Evolutionary conservation across 2,888 invertebrate genomes (phyloP), one percentile per base, ranked within the genome.

Genomic region (Aleiodes alternator): DNA sequence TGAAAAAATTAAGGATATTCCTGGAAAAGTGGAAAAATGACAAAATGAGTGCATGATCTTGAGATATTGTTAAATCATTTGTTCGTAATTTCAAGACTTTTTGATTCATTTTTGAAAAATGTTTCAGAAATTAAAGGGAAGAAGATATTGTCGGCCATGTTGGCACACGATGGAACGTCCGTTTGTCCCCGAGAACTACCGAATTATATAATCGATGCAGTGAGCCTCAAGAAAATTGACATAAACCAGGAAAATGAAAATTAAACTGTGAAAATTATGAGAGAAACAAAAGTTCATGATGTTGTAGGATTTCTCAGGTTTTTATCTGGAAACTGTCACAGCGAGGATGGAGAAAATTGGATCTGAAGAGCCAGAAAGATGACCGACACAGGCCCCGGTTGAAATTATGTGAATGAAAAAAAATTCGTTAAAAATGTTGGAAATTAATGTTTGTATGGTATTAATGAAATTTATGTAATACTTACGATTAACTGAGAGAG

Each of bases 401-500:
- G 3, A 43, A 43, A 11, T 8, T 7, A 43, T 43, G 43, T 5
- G 43, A 43, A 34, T 1, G 6, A 16, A 11, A 29, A 29, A 12
- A 38, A 56, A 9, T 14, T n/a, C 4, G 2, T 16, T 9, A n/a
- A 31, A 14, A 51, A 11, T 43, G 11, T 43, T 7, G 4, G 31
- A 23, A 68, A 38, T 38, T 16, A 23, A 9, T 48, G 29, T 69
- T 16, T 16, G n/a, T 14, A 16, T 43, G 43, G 11, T 53, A 73
- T n/a, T 23, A 66, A 68, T 73, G 31, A 7, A 48, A 71, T 74
- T 51, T 73, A 72, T 56, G 16, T 81, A 91, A 92, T 92, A 91
- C 92, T 92, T 87, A 92, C 92, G 91, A 84, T 90, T 90, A 50
- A 89, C 88, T 80, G 90, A 90, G 81, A 91, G 85, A 76, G 90